A percentile compares a stretch with the other conserved stretches of the same genome.
These are phyloP conservation scores for Sturnus vulgaris DNA, from an alignment of 2,113 vertebrate species.

Conservation along the genomic window DNA sequence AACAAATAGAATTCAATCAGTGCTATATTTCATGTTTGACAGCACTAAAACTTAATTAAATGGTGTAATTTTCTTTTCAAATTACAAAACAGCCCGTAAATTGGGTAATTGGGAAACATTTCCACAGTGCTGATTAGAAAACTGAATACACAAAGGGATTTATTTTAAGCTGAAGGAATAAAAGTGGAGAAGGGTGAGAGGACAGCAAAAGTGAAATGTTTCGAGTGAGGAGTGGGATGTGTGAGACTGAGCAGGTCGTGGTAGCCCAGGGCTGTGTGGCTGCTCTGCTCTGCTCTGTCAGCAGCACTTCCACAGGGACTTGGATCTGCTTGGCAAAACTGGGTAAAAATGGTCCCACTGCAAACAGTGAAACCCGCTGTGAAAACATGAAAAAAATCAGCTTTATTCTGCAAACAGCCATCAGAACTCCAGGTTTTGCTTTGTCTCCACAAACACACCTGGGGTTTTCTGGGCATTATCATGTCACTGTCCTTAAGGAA, in stretches of 20 bases:
- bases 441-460: neutral
- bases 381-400: neutral
- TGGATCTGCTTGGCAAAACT: neutral
- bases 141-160: neutral
- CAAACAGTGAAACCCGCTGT: neutral
- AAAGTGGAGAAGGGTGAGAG: neutral
- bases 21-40: neutral
- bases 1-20: conserved; percentile 19
- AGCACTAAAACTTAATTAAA: conserved; percentile 34
- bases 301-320: fast-evolving
- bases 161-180: neutral
- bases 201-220: neutral
- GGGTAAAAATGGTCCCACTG: fast-evolving
- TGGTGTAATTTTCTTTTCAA: neutral
- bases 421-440: neutral
- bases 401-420: neutral
- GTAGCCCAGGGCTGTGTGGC: fast-evolving
- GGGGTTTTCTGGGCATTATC: neutral
- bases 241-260: neutral
- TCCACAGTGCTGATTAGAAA: neutral
- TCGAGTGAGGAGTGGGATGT: neutral
- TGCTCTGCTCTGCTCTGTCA: fast-evolving
- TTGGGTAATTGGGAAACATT: neutral
- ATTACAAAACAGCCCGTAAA: neutral
- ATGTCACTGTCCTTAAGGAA: fast-evolving